Percentiles rank a stretch among this genome's conserved stretches.
Conservation (phyloP, 2,888 invertebrate species). For the Parthenolecanium corni region DNA sequence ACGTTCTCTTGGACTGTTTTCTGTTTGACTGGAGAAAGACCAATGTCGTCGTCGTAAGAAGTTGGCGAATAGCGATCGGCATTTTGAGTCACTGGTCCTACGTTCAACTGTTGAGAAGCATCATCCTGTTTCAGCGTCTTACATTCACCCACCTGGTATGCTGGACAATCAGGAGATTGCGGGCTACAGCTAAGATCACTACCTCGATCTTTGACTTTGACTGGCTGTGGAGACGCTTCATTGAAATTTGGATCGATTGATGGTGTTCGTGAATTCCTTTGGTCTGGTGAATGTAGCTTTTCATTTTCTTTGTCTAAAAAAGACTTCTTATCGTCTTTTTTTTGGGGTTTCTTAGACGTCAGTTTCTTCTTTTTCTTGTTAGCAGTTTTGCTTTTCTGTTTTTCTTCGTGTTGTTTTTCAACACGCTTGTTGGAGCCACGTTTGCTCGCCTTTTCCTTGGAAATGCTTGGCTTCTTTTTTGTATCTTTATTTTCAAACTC, state of each 20-base stretch:
- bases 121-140: too few relatives aligned
- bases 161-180: too few relatives aligned
- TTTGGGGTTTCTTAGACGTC: background rate
- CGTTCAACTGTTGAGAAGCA: too few relatives aligned
- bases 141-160: too few relatives aligned
- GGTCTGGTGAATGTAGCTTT: background rate
- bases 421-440: background rate
- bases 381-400: background rate
- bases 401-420: background rate
- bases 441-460: slow-evolving; percentile 7
- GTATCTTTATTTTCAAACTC: background rate
- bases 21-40: background rate
- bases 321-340: background rate
- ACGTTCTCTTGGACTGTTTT: background rate
- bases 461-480: background rate
- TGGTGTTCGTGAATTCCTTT: background rate
- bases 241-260: background rate
- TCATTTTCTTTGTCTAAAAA: background rate
- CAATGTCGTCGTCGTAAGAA: background rate
- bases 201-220: background rate
- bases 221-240: background rate
- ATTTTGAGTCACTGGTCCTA: background rate
- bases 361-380: slow-evolving; percentile 5
- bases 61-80: slow-evolving; percentile 20
- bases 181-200: background rate